Evolutionary conservation across 2,888 invertebrate genomes (phyloP), one percentile per base, ranked within the genome.

Genomic region (Epiblema foenella): DNA sequence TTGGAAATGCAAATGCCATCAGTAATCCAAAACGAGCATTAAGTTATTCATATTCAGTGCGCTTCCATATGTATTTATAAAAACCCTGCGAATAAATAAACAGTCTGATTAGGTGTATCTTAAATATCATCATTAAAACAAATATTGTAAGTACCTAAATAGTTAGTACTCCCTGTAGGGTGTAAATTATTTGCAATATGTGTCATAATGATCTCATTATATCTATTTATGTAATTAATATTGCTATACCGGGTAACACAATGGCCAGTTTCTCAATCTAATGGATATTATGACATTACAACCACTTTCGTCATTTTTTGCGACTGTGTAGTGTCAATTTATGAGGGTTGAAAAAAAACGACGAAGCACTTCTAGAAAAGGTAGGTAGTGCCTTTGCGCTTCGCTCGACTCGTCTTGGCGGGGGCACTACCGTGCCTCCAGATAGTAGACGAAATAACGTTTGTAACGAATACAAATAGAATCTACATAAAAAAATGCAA

Each of bases 401-500:
- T n/a, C n/a, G n/a, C n/a, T n/a, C n/a, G n/a, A n/a, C n/a, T n/a
- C n/a, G n/a, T n/a, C n/a, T n/a, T n/a, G n/a, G n/a, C n/a, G n/a
- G n/a, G n/a, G n/a, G n/a, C n/a, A n/a, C n/a, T n/a, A n/a, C n/a
- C n/a, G n/a, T n/a, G n/a, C n/a, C n/a, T n/a, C n/a, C n/a, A n/a
- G n/a, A n/a, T n/a, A n/a, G n/a, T 33, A 8, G 8, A 33, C 15
- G 46, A n/a, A 46, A n/a, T n/a, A 46, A 46, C 46, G n/a, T 46
- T 8, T n/a, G 7, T 46, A 46, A 46, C 1, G 7, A 46, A n/a
- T n/a, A n/a, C 8, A 56, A 24, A 56, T 56, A 15, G 24, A 29
- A 18, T 11, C 51, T 51, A 18, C 18, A 63, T 52, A 52, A 64
- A 64, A 52, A 5, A 64, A 64, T 37, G 64, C 64, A 64, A 64